These are phyloP conservation scores for cat (Felis catus) DNA, from an alignment of 2,113 vertebrate genomes.

Conservation along the genomic window DNA sequence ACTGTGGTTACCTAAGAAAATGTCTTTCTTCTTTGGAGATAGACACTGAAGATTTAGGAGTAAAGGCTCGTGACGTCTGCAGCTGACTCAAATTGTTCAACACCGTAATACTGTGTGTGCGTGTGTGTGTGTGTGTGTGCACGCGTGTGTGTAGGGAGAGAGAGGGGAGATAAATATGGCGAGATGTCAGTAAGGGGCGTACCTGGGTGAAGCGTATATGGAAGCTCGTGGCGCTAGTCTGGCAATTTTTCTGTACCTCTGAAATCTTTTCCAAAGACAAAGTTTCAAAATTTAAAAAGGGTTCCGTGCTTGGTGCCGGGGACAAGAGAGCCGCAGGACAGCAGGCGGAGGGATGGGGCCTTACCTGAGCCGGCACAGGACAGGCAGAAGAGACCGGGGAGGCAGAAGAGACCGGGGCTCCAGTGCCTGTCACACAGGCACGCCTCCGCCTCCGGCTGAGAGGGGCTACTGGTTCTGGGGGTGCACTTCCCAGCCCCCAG, in stretches of 20 bases:
- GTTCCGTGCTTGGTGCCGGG: rapidly evolving
- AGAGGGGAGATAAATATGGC: background rate
- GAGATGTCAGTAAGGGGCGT: background rate
- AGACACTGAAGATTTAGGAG: background rate
- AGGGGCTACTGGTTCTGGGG: rapidly evolving
- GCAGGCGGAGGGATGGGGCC: background rate
- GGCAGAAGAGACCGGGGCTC: background rate
- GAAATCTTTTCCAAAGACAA: background rate
- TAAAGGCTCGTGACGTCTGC: background rate
- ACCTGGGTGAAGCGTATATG: background rate
- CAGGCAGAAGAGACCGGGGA: background rate
- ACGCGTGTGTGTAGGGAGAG: background rate
- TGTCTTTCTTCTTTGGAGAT: background rate
- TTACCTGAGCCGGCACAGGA: background rate
- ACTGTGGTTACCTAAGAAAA: background rate
- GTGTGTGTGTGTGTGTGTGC: rapidly evolving
- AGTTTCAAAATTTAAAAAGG: background rate
- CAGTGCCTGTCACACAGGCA: rapidly evolving
- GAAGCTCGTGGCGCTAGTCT: background rate
- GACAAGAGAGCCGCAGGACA: rapidly evolving
- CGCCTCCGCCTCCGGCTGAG: background rate
- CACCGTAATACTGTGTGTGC: background rate
- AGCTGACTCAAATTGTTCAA: background rate
- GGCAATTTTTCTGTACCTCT: background rate
- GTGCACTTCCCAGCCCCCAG: background rate